phyloP scores from a whole-genome alignment of 2,888 invertebrate species.

The Microctonus hyperodae region DNA sequence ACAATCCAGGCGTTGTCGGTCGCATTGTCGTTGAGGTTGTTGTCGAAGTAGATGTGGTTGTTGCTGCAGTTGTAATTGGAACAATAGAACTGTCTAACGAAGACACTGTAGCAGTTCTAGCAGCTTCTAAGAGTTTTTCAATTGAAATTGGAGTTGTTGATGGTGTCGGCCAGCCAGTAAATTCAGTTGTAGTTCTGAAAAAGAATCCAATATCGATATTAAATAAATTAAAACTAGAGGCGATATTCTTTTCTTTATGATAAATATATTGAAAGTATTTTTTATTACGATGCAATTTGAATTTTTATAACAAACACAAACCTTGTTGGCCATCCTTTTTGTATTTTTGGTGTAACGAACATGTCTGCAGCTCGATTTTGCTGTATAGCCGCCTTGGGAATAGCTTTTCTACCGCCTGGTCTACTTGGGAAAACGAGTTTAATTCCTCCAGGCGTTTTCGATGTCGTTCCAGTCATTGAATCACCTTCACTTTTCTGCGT shows the following conservation, averaged over 20 bases:
- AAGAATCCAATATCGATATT: constrained; percentile 14
- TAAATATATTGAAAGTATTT: no score
- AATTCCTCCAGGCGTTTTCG: constrained; percentile 61
- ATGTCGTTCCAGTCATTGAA: constrained; percentile 63
- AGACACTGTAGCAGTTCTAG: constrained; percentile 70
- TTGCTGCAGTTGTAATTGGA: constrained; percentile 65
- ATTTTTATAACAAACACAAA: constrained; percentile 15
- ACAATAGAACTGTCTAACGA: constrained; percentile 62
- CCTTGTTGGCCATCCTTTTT: constrained; percentile 86
- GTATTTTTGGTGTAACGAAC: constrained; percentile 72
- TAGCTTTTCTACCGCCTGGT: constrained; percentile 72
- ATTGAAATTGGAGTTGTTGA: constrained; percentile 87
- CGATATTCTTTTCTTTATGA: no score
- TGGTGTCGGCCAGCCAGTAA: constrained; percentile 90
- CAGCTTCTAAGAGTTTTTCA: constrained; percentile 77
- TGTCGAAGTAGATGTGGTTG: constrained; percentile 71
- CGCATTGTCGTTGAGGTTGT: constrained; percentile 75
- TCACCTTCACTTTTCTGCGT: constrained; percentile 30
- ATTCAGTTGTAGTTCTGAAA: constrained; percentile 82
- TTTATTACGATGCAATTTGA: background rate
- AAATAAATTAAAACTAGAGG: background rate
- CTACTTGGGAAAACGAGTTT: constrained; percentile 84
- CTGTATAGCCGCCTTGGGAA: constrained; percentile 69
- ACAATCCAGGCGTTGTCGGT: constrained; percentile 81
- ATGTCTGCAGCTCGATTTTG: constrained; percentile 56